These are phyloP conservation scores for Acanthosepion esculentum DNA, from an alignment of 2,888 invertebrate genomes.

Conservation along the genomic window DNA sequence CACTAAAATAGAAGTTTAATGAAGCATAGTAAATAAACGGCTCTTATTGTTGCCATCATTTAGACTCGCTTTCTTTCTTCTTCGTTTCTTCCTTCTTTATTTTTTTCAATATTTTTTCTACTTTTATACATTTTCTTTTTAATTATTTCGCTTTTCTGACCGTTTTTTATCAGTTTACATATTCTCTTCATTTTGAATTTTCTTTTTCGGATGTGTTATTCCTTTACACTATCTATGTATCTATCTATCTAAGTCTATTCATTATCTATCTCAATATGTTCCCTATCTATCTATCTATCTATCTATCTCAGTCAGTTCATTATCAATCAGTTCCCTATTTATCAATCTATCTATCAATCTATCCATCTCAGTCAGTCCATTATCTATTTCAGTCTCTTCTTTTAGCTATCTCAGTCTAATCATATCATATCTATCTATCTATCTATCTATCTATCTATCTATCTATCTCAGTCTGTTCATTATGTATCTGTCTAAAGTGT, in stretches of 20 bases:
- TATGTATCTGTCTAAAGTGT: too few relatives aligned
- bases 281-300: not conserved
- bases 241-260: not conserved
- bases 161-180: not conserved
- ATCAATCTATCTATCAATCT: not conserved
- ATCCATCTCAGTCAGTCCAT: not conserved
- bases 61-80: too few relatives aligned
- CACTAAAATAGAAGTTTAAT: not conserved
- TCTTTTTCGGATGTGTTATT: too few relatives aligned
- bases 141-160: not conserved
- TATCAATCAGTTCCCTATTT: too few relatives aligned
- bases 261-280: too few relatives aligned
- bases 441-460: too few relatives aligned
- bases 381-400: too few relatives aligned
- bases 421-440: too few relatives aligned
- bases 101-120: not conserved
- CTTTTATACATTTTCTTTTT: not conserved
- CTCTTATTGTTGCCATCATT: not conserved
- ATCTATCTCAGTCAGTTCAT: not conserved
- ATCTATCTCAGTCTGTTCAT: too few relatives aligned
- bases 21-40: not conserved
- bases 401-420: too few relatives aligned
- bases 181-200: not conserved
- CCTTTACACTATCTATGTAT: not conserved
- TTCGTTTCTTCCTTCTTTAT: not conserved